phyloP scores from a whole-genome alignment of 2,888 invertebrate genomes.

The Macrophya annulata region DNA sequence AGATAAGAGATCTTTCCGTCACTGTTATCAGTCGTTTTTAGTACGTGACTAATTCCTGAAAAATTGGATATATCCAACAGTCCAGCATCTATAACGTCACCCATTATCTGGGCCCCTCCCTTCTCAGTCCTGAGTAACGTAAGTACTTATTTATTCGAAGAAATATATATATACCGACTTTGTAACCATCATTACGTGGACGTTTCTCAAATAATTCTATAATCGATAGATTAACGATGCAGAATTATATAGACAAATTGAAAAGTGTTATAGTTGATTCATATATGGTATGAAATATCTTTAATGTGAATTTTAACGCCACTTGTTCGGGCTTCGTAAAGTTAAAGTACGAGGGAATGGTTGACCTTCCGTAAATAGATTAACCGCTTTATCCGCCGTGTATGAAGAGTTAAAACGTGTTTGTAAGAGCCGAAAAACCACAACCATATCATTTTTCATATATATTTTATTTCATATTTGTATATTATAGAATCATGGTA shows the following conservation, averaged over 20 bases:
- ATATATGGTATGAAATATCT: neutral
- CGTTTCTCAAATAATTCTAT: slow-evolving; percentile 35
- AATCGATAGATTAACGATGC: slow-evolving; percentile 26
- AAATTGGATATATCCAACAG: slow-evolving; percentile 10
- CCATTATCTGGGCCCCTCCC: neutral
- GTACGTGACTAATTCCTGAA: slow-evolving; percentile 5
- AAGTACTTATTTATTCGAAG: neutral
- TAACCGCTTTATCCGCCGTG: slow-evolving; percentile 6
- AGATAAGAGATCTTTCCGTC: slow-evolving; percentile 34
- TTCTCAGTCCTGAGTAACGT: neutral
- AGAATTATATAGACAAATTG: neutral
- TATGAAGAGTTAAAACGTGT: neutral
- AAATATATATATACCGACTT: slow-evolving; percentile 1
- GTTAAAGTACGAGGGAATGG: neutral
- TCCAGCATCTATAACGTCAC: slow-evolving; percentile 35
- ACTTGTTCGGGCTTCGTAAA: neutral
- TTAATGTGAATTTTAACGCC: neutral
- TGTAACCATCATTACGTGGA: neutral
- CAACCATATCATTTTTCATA: slow-evolving; percentile 7
- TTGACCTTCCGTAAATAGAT: slow-evolving; percentile 17
- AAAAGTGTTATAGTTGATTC: neutral
- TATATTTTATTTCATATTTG: neutral
- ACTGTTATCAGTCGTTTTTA: neutral
- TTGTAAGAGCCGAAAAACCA: neutral
- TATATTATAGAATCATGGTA: neutral